These are phyloP conservation scores for Sakesphorus luctuosus DNA, from an alignment of 2,113 vertebrate genomes.

Conservation along the genomic window DNA sequence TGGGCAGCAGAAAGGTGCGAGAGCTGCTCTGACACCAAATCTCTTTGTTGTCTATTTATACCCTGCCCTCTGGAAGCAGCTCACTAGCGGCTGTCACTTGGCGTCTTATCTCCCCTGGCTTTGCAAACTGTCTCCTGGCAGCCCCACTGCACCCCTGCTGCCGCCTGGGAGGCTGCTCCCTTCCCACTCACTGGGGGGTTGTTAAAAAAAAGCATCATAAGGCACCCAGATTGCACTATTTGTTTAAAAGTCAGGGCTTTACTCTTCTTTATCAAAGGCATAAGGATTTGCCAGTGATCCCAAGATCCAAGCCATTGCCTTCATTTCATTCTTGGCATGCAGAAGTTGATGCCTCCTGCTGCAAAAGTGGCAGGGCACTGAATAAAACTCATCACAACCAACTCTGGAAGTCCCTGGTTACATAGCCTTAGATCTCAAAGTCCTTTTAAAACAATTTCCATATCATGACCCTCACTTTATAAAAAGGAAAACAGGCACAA, in stretches of 20 bases:
- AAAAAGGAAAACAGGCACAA: background rate
- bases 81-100: slow-evolving; percentile 32
- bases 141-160: background rate
- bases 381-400: background rate
- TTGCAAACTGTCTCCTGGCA: slow-evolving; percentile 31
- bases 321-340: background rate
- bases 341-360: background rate
- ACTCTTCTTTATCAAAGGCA: background rate
- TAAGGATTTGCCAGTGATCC: background rate
- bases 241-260: background rate
- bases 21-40: slow-evolving; percentile 33
- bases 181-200: background rate
- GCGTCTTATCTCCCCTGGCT: background rate
- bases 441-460: background rate
- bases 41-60: slow-evolving; percentile 70
- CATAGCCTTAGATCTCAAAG: background rate
- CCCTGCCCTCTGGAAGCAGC: slow-evolving; percentile 28
- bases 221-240: background rate
- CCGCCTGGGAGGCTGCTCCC: background rate
- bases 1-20: background rate
- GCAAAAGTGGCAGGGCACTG: background rate
- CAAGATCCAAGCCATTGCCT: background rate
- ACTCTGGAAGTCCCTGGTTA: background rate
- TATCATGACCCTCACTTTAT: background rate
- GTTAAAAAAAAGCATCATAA: background rate